phyloP scores from a whole-genome alignment of 2,113 vertebrate genomes.

The Okapia johnstoni region DNA sequence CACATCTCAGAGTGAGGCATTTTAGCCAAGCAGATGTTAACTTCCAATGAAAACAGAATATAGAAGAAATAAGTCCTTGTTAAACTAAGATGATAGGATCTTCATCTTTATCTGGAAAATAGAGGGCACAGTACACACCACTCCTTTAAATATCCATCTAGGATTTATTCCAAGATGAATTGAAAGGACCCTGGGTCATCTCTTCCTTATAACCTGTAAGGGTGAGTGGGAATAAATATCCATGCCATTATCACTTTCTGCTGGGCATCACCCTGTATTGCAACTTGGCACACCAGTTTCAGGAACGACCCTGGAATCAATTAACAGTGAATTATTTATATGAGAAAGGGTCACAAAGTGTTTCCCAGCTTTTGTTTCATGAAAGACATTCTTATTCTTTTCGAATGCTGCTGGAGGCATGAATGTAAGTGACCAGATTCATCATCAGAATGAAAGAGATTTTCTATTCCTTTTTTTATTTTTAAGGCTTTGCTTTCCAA shows the following conservation, averaged over 20 bases:
- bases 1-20: not conserved
- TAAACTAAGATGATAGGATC: rapidly evolving
- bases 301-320: slow-evolving; percentile 49
- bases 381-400: not conserved
- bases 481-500: not conserved
- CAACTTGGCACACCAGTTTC: not conserved
- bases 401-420: not conserved
- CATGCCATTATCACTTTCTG: not conserved
- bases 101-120: not conserved
- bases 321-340: slow-evolving; percentile 70
- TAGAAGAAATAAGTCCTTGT: not conserved
- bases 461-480: not conserved
- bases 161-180: not conserved
- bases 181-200: rapidly evolving
- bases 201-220: not conserved
- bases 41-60: rapidly evolving
- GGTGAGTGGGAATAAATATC: not conserved
- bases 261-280: not conserved
- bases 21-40: not conserved
- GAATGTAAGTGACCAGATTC: slow-evolving; percentile 15
- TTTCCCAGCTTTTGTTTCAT: slow-evolving; percentile 58
- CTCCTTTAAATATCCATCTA: rapidly evolving
- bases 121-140: rapidly evolving
- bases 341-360: slow-evolving; percentile 43
- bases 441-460: not conserved